Base-by-base conservation (phyloP, 2,888 invertebrate genomes). In the Apamea epomidion region DNA sequence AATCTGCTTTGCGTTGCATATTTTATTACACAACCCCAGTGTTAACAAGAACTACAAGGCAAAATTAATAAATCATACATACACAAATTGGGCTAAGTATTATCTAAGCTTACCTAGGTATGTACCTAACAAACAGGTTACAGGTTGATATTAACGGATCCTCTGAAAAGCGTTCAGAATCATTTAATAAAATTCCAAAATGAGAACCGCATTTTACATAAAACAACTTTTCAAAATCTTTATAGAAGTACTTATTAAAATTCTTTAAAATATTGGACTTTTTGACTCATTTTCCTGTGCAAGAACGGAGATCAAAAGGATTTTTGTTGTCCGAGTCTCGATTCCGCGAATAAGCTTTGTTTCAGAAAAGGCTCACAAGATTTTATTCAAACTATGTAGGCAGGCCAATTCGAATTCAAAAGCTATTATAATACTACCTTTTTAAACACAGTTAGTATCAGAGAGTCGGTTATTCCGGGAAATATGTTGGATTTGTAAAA, bases 101-200 rank as follows among this genome's bases (percentile, higher is more conserved):
- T 58, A 58, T 58, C 10, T 58, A 25, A n/a, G n/a, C 25, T 25
- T 58, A 25, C n/a, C 25, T 25, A 25, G 25, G 25, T 21, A 54
- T 16, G 37, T 42, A 42, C 14, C 4, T n/a, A 37, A 37, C 16
- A 51, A 45, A 64, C 58, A 72, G 18, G 37, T 72, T 58, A 58
- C n/a, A 58, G 8, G 21, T 51, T 51, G 18, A 51, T 54, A 71
- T 18, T 18, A 25, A 71, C 25, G 32, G n/a, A 54, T 51, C 51
- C 2, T 74, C 12, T 32, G 77, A 48, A 60, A 32, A 76, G 32
- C 76, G 29, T 54, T 74, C 29, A 45, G n/a, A 60, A 76, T 76
- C n/a, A 76, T 76, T 25, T 32, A 76, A 75, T 75, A 76, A 45
- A 58, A 76, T 76, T 12, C 42, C 8, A 32, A 29, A 76, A 76